Evolutionary conservation across 2,797 vertebrate species (phyloP).

Genomic region (Synaphobranchus kaupii): DNA sequence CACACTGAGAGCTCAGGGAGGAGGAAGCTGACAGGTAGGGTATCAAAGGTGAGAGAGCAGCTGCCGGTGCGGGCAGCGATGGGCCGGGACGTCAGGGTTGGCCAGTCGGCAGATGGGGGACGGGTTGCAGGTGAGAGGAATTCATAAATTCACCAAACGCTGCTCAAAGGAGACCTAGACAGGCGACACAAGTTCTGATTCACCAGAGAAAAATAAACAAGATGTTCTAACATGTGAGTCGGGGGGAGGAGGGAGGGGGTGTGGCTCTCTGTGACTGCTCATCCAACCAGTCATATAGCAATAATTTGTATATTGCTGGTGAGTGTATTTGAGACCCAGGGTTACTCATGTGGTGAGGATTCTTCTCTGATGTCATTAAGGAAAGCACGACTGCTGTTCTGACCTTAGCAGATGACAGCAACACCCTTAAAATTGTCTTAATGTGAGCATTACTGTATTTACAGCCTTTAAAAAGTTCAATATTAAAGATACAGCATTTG

Average conservation of each 20-base stretch:
- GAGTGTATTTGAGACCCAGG: neutral
- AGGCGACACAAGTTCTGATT: slow-evolving; percentile 10
- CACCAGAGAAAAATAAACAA: slow-evolving; percentile 18
- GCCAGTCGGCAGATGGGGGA: slow-evolving; percentile 7
- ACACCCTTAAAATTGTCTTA: neutral
- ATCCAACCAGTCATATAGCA: neutral
- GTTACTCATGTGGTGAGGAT: neutral
- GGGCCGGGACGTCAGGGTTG: slow-evolving; percentile 6
- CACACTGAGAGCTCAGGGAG: neutral
- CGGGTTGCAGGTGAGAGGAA: neutral
- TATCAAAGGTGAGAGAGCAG: slow-evolving; percentile 31
- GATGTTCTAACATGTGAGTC: slow-evolving; percentile 1
- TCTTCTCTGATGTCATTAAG: neutral
- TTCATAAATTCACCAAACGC: neutral
- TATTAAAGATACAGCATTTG: too few species aligned
- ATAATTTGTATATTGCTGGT: neutral
- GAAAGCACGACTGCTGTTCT: neutral
- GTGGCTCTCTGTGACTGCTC: neutral
- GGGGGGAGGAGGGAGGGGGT: neutral
- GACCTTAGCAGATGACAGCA: neutral
- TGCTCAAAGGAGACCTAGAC: neutral
- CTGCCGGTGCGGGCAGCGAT: slow-evolving; percentile 23
- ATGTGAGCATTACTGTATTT: too few species aligned
- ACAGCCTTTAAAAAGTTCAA: too few species aligned
- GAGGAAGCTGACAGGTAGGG: slow-evolving; percentile 1